Evolutionary conservation across 2,113 vertebrate species (phyloP), one percentile per base, ranked within the genome.

Genomic region (Piaya cayana): DNA sequence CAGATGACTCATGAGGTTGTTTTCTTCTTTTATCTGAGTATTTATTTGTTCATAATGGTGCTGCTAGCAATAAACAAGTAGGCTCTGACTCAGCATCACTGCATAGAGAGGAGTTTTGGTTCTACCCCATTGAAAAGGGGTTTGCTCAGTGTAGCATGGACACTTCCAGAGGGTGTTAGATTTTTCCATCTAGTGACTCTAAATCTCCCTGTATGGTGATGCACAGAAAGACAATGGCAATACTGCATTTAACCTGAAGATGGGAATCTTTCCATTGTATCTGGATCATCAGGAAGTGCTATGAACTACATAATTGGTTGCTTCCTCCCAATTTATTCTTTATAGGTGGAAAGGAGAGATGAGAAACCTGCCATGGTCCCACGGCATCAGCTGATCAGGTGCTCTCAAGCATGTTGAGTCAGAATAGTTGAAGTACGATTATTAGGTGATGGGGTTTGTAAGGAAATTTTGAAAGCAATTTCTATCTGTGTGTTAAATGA

Each of bases 181-280:
- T 34, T 64, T 84, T 63, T 42, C 42, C 17, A 29, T 65, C 71
- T 58, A 60, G 14, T 53, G 30, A 22, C 65, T 74, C 47, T 47
- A 49, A 21, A 63, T 86, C 59, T 81, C 42, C 63, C 22, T 80
- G 15, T 19, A 25, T 15, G 15, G 29, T 70, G 74, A 49, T 21
- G 58, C 47, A 77, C 45, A 83, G 47, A 45, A 91, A 62, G 55
- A 58, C 45, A 74, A 63, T 42, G 79, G 42, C 47, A 94, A 58
- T 87, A 63, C 49, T 82, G 26, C 25, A 21, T 84, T 84, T 91
- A 84, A 87, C 62, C 45, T 81, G 94, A 94, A 86, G 77, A 62
- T 77, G 71, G 75, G 64, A 93, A 94, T 77, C 59, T 95, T 93
- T 88, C 42, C 63, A 70, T 12, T 87, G 29, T 56, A 17, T 71